phyloP scores from a whole-genome alignment of 2,113 vertebrate genomes.

The Megatriorchis doriae region DNA sequence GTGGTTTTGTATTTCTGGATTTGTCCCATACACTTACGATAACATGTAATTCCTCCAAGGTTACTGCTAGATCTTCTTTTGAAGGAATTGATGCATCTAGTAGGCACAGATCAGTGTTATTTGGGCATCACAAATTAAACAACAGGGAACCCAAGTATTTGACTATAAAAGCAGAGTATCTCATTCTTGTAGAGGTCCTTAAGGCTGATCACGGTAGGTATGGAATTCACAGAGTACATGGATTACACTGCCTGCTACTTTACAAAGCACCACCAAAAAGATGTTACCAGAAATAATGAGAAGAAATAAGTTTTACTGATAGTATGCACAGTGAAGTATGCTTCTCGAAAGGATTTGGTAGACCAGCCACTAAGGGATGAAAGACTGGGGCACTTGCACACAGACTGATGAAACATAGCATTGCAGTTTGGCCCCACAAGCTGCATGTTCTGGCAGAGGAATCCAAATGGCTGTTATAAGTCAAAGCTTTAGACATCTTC shows the following conservation, averaged over 20 bases:
- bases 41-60: neutral
- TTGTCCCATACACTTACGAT: neutral
- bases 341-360: neutral
- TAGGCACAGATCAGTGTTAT: neutral
- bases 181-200: neutral
- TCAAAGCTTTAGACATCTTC: constrained; percentile 1
- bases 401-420: neutral
- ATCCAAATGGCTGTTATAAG: neutral
- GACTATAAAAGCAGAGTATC: neutral
- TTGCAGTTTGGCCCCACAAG: neutral
- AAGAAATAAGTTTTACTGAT: neutral
- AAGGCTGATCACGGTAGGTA: rapidly evolving
- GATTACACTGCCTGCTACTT: neutral
- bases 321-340: neutral
- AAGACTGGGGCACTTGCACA: neutral
- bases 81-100: neutral
- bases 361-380: neutral
- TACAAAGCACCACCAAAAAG: neutral
- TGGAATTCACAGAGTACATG: neutral
- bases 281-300: neutral
- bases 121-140: neutral
- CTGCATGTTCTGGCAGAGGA: neutral
- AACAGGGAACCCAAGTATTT: neutral
- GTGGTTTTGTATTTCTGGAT: neutral
- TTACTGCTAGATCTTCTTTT: neutral